Percentiles rank a stretch among this genome's conserved stretches.
These are phyloP conservation scores for Molossus molossus DNA, from an alignment of 2,797 vertebrate species.

Conservation along the genomic window DNA sequence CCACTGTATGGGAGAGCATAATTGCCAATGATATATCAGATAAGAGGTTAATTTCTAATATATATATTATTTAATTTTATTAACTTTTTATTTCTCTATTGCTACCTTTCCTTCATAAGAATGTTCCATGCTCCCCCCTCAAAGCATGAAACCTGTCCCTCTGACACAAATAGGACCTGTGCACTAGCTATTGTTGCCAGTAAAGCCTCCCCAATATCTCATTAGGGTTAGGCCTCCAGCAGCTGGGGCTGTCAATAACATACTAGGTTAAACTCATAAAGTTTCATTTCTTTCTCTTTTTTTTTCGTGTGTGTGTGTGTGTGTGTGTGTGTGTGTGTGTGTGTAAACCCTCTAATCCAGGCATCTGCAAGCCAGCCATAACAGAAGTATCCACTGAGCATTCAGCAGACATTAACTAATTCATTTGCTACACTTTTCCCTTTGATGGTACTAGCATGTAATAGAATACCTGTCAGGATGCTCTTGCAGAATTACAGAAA, in stretches of 20 bases:
- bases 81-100: neutral
- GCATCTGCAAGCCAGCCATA: constrained; percentile 78
- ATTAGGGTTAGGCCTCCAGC: neutral
- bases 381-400: constrained; percentile 64
- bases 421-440: constrained; percentile 61
- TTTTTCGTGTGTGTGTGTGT: constrained; percentile 21
- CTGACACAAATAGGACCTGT: neutral
- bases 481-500: neutral
- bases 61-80: neutral
- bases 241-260: constrained; percentile 76
- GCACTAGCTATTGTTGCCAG: neutral
- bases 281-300: constrained; percentile 40
- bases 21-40: too few species aligned
- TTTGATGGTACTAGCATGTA: neutral
- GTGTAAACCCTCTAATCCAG: constrained; percentile 74
- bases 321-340: too few species aligned
- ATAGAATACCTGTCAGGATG: constrained; percentile 41
- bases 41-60: too few species aligned
- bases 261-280: constrained; percentile 27
- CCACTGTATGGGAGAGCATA: too few species aligned
- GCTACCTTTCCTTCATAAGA: neutral
- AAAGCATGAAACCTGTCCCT: neutral
- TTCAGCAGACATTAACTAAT: constrained; percentile 77
- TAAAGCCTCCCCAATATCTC: neutral
- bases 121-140: neutral